phyloP scores from a whole-genome alignment of 2,113 vertebrate species.

The Mobula hypostoma region DNA sequence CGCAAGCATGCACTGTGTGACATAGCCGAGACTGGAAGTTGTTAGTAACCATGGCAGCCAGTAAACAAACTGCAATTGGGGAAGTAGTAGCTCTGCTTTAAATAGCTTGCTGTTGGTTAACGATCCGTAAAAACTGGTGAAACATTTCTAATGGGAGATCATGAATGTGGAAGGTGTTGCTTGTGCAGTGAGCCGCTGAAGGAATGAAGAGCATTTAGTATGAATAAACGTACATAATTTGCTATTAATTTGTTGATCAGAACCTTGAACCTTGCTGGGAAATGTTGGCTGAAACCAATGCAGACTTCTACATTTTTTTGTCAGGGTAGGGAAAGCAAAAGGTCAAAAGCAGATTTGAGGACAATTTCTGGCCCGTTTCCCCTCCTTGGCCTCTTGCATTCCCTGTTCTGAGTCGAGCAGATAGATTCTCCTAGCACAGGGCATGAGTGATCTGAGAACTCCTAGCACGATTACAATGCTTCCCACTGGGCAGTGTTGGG shows the following conservation, averaged over 20 bases:
- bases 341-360: not conserved
- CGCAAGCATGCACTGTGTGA: not conserved
- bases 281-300: not conserved
- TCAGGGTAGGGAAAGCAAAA: not conserved
- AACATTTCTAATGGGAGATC: constrained; percentile 21
- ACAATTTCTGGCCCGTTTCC: not conserved
- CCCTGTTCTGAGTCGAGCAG: no score
- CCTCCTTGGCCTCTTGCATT: not conserved
- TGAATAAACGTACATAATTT: not conserved
- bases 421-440: not conserved
- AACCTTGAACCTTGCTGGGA: not conserved
- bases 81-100: constrained; percentile 2
- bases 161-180: not conserved
- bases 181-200: not conserved
- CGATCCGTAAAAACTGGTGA: not conserved
- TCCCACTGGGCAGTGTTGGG: not conserved
- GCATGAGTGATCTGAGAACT: not conserved
- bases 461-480: not conserved
- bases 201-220: not conserved
- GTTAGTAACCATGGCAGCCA: not conserved
- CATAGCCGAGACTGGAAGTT: not conserved
- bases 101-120: not conserved
- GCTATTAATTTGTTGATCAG: not conserved
- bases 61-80: constrained; percentile 11
- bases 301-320: not conserved